Percentiles rank a stretch among this genome's conserved stretches.
Conservation (phyloP, 1,140 invertebrate genomes). For the Palaemon carinicauda region DNA sequence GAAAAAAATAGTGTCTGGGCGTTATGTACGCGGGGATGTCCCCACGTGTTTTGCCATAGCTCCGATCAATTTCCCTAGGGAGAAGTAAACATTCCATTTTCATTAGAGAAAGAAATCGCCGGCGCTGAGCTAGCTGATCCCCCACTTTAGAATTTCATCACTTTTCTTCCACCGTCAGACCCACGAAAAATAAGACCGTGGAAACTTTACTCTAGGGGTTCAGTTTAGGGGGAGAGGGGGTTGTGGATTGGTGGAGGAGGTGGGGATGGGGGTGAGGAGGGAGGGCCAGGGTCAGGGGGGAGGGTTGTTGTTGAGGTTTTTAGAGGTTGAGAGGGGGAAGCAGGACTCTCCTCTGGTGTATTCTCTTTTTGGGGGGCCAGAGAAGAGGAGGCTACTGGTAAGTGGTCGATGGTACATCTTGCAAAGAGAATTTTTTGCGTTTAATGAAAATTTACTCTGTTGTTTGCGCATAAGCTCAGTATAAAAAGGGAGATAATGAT, state of each 20-base stretch:
- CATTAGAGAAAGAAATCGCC: slow-evolving; percentile 21
- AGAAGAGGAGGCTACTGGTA: not conserved
- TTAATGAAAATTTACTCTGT: too few species aligned
- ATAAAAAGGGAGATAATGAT: too few species aligned
- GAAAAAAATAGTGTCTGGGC: not conserved
- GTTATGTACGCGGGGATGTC: not conserved
- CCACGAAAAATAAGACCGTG: slow-evolving; percentile 28
- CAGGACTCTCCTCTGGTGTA: too few species aligned
- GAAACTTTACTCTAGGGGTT: too few species aligned
- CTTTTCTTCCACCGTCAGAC: slow-evolving; percentile 9
- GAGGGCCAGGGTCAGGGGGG: not conserved
- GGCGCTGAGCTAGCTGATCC: slow-evolving; percentile 15
- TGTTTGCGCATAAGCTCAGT: too few species aligned
- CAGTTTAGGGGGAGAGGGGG: not conserved
- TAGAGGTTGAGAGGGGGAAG: not conserved
- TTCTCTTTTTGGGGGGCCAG: not conserved
- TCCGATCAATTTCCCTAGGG: slow-evolving; percentile 30
- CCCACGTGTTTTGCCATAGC: slow-evolving; percentile 7
- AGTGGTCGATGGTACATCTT: not conserved
- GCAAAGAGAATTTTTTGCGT: too few species aligned
- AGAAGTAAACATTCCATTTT: slow-evolving; percentile 43
- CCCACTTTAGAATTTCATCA: slow-evolving; percentile 32
- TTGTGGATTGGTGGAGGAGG: not conserved
- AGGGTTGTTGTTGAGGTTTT: not conserved
- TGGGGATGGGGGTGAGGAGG: not conserved